Evolutionary conservation across 2,888 invertebrate genomes (phyloP).

Genomic region (Dicyrtoma fusca): DNA sequence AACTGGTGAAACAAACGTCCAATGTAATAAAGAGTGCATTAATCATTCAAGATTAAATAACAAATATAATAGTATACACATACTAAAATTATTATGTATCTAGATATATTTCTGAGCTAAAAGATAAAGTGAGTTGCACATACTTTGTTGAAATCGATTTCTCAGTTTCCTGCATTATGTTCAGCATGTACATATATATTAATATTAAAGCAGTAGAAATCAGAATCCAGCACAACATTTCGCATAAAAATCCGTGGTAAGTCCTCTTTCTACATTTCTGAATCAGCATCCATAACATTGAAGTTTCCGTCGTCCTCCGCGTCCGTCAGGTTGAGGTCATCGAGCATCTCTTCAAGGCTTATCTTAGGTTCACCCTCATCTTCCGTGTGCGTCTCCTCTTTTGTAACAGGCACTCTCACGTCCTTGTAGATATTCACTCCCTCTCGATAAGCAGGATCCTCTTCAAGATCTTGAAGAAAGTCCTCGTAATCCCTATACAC

Average conservation of each 20-base stretch:
- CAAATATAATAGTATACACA: too few species aligned
- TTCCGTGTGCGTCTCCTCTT: conserved; percentile 63
- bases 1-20: too few species aligned
- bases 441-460: conserved; percentile 85
- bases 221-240: too few species aligned
- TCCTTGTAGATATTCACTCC: conserved; percentile 88
- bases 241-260: neutral
- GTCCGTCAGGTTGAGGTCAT: conserved; percentile 81
- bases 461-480: conserved; percentile 96
- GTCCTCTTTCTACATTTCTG: conserved; percentile 41
- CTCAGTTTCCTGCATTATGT: too few species aligned
- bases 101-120: too few species aligned
- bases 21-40: too few species aligned
- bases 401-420: conserved; percentile 59
- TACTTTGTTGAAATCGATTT: too few species aligned
- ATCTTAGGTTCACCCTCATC: conserved; percentile 69
- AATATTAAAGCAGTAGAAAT: too few species aligned
- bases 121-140: too few species aligned
- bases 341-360: conserved; percentile 90
- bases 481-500: conserved; percentile 83
- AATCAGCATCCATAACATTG: conserved; percentile 43
- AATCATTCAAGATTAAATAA: too few species aligned
- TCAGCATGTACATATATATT: too few species aligned
- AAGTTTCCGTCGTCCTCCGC: conserved; percentile 64
- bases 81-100: too few species aligned